A percentile compares a stretch with the other conserved stretches of the same genome.
Conservation (phyloP, 2,113 vertebrate species). For the Ptyas mucosa region DNA sequence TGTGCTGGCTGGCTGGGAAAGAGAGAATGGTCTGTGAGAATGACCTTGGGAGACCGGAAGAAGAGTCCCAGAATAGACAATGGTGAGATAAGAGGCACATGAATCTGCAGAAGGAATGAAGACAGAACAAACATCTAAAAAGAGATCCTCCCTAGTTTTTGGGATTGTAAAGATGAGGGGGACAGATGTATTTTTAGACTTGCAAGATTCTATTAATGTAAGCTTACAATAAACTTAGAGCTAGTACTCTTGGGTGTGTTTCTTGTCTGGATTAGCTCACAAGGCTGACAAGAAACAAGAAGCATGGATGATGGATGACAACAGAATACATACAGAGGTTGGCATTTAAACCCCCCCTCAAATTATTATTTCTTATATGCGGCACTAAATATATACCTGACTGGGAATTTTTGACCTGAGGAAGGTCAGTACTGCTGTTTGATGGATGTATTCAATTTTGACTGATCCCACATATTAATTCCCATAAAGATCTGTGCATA, state of each 20-base stretch:
- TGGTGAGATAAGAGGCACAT: neutral
- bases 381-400: neutral
- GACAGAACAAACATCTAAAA: neutral
- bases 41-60: neutral
- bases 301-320: neutral
- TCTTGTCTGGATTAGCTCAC: neutral
- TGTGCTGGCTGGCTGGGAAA: neutral
- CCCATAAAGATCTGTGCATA: neutral
- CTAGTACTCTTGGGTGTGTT: neutral
- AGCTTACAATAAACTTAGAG: neutral
- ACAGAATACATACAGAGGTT: neutral
- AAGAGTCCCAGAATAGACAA: neutral
- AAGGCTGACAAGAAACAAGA: neutral
- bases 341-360: neutral
- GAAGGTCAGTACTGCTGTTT: neutral
- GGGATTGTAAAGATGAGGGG: neutral
- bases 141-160: neutral
- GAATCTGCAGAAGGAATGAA: neutral
- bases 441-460: neutral
- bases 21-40: neutral
- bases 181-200: neutral
- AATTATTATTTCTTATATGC: neutral
- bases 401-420: neutral
- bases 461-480: neutral
- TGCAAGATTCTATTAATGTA: neutral